A percentile compares a stretch with the other conserved stretches of the same genome.
phyloP scores from a whole-genome alignment of 1,140 invertebrate genomes.

The Eriosoma lanigerum region DNA sequence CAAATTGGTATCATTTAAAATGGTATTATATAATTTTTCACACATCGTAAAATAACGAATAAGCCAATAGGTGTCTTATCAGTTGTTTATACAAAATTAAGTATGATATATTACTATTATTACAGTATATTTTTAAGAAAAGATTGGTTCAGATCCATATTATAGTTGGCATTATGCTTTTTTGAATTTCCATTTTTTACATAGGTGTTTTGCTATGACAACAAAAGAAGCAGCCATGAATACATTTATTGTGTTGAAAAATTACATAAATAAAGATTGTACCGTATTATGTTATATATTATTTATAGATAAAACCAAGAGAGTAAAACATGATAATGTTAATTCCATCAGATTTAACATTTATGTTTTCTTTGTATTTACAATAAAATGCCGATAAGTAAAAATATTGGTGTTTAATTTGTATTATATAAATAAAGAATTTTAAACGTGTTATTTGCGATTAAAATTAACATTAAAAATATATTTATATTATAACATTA shows the following conservation, averaged over 20 bases:
- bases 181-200: neutral
- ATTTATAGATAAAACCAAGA: neutral
- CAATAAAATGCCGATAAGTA: no score
- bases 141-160: neutral
- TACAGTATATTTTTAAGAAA: neutral
- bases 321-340: neutral
- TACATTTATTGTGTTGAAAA: neutral
- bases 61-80: neutral
- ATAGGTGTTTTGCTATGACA: neutral
- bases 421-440: no score
- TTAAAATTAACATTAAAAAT: no score
- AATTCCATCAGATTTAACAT: neutral
- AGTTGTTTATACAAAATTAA: neutral
- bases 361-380: no score
- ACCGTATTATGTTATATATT: neutral
- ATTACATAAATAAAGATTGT: neutral
- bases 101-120: neutral
- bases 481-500: no score
- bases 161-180: neutral
- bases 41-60: no score
- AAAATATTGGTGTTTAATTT: no score
- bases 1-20: no score
- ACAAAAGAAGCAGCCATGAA: neutral
- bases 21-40: no score
- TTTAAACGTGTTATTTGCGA: no score